Conservation (phyloP, 2,113 vertebrate species). For the Malurus melanocephalus region DNA sequence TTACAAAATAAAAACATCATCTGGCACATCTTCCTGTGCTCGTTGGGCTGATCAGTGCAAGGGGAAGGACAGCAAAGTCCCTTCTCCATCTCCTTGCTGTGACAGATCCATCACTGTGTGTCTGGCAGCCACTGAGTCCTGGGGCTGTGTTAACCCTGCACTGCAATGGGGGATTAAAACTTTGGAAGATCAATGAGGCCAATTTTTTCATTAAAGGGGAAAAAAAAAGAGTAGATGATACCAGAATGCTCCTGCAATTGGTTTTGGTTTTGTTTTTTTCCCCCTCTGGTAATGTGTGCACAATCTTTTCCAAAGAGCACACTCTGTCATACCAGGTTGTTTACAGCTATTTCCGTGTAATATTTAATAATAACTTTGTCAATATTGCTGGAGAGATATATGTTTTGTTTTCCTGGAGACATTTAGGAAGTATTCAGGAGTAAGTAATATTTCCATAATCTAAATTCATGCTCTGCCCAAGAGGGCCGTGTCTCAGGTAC, state of each 20-base stretch:
- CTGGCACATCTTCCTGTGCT: neutral
- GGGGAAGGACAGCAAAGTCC: neutral
- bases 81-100: neutral
- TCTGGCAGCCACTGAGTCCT: neutral
- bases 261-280: neutral
- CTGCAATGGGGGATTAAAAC: neutral
- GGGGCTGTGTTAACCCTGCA: accelerated
- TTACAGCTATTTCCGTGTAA: neutral
- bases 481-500: neutral
- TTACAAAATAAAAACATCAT: neutral
- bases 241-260: neutral
- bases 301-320: neutral
- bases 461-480: neutral
- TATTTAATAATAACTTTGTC: neutral
- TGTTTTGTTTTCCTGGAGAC: neutral
- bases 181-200: neutral
- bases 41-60: neutral
- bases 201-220: neutral
- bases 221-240: neutral
- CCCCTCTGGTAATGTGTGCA: neutral
- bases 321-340: neutral
- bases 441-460: constrained; percentile 31
- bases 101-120: neutral
- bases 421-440: neutral
- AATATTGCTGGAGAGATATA: neutral